Conservation (phyloP, 2,113 vertebrate genomes). For the Haemorhous mexicanus region DNA sequence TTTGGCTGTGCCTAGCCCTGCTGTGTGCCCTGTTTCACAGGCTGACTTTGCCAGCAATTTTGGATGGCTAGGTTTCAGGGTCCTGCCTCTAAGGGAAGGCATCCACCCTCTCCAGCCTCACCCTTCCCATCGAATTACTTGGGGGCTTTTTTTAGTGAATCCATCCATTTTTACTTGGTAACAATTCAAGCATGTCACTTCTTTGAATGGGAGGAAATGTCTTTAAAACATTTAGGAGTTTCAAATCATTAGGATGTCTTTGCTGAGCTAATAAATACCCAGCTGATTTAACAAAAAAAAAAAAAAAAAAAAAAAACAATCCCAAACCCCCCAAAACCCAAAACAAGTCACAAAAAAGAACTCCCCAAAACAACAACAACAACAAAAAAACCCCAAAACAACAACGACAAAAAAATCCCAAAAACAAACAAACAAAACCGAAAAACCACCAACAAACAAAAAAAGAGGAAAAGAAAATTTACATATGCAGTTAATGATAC, state of each 20-base stretch:
- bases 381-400: too few relatives aligned
- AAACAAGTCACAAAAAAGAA: background rate
- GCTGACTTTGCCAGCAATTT: background rate
- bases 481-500: background rate
- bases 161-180: background rate
- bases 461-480: background rate
- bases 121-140: background rate
- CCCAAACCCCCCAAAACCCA: rapidly evolving
- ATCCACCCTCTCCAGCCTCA: background rate
- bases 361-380: background rate
- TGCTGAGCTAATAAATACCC: background rate
- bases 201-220: background rate
- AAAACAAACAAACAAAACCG: too few relatives aligned
- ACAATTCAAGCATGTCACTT: background rate
- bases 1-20: background rate
- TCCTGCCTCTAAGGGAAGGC: background rate
- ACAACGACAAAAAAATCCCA: background rate
- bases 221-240: background rate
- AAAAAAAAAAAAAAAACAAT: too few relatives aligned
- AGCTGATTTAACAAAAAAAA: background rate
- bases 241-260: background rate
- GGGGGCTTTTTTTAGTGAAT: background rate
- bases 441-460: background rate
- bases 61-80: background rate
- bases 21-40: background rate